phyloP scores from a whole-genome alignment of 2,888 invertebrate species.

The Argyra leucocephala region DNA sequence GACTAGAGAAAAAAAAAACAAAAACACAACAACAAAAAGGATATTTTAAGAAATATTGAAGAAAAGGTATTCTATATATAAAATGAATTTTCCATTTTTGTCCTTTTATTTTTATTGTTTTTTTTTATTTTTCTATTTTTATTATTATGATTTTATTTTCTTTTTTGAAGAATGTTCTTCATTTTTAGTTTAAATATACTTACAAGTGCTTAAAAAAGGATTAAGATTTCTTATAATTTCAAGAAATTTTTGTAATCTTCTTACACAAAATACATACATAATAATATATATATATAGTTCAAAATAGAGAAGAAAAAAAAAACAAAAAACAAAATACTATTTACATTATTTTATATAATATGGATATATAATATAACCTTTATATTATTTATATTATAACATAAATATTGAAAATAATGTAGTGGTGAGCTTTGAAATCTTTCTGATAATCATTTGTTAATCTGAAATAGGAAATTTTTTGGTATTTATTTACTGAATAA shows the following conservation, averaged over 20 bases:
- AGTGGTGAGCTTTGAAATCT: no score
- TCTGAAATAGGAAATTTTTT: no score
- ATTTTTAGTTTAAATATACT: constrained; percentile 4
- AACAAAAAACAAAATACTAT: no score
- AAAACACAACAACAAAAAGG: no score
- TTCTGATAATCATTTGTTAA: no score
- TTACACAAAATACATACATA: not conserved
- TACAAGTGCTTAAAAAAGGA: constrained; percentile 4
- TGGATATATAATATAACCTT: no score
- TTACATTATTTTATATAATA: no score
- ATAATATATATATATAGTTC: not conserved
- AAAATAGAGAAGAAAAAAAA: not conserved
- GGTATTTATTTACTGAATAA: no score
- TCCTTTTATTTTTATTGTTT: not conserved
- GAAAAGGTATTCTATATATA: not conserved
- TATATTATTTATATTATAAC: no score
- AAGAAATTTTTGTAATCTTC: not conserved
- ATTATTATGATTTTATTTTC: not conserved
- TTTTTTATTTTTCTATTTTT: not conserved
- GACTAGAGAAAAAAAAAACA: no score
- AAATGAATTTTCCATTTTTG: no score
- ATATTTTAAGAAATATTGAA: not conserved
- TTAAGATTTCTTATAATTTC: constrained; percentile 1
- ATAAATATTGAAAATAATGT: no score
- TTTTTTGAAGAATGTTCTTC: not conserved